Evolutionary conservation across 1,140 invertebrate genomes (phyloP).

Genomic region (Eciton burchellii): DNA sequence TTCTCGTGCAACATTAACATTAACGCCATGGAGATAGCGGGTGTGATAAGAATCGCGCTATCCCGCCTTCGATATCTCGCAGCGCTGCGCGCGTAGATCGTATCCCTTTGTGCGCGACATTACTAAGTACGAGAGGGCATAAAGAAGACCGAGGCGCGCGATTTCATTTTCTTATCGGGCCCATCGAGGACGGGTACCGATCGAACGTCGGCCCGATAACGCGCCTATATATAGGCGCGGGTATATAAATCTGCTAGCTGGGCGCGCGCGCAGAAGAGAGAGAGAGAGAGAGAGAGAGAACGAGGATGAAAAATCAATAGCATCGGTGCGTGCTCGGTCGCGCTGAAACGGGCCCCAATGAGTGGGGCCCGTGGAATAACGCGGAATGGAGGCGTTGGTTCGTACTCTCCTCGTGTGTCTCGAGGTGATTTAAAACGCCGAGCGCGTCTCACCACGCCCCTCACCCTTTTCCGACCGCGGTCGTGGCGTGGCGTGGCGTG

Average conservation of each 20-base stretch:
- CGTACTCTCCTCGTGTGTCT: constrained; percentile 70
- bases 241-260: constrained; percentile 43
- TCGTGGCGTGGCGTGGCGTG: constrained; percentile 11
- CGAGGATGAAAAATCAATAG: constrained; percentile 57
- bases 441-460: constrained; percentile 69
- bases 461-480: constrained; percentile 60
- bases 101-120: constrained; percentile 34
- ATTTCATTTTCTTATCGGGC: constrained; percentile 54
- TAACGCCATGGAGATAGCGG: constrained; percentile 19
- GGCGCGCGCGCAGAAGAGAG: too few species aligned
- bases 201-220: constrained; percentile 26
- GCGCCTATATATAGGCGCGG: not conserved
- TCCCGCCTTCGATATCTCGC: constrained; percentile 18
- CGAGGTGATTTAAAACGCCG: constrained; percentile 82
- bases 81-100: not conserved
- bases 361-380: constrained; percentile 52
- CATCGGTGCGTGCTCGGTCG: constrained; percentile 47
- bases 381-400: constrained; percentile 73
- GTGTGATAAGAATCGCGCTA: constrained; percentile 33
- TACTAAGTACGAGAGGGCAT: constrained; percentile 29
- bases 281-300: constrained; percentile 27
- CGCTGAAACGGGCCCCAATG: constrained; percentile 28
- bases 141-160: constrained; percentile 11
- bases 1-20: constrained; percentile 45
- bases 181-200: not conserved